A percentile compares a stretch with the other conserved stretches of the same genome.
These are phyloP conservation scores for Colius striatus DNA, from an alignment of 2,113 vertebrate genomes.

Conservation along the genomic window DNA sequence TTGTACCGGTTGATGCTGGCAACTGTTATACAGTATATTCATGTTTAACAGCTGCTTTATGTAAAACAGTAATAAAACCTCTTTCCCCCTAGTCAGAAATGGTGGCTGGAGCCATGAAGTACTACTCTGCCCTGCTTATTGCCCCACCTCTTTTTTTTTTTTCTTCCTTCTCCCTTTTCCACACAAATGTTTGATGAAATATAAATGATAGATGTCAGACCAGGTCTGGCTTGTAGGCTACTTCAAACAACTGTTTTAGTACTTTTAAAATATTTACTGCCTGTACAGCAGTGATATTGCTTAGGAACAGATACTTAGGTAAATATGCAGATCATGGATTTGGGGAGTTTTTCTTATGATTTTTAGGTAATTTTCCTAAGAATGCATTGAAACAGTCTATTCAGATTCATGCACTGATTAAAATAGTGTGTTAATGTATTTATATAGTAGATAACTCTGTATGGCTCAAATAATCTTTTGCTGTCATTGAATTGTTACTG, in stretches of 20 bases:
- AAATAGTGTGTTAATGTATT: not conserved
- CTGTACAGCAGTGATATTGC: not conserved
- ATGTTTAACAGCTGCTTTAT: not conserved
- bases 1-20: not conserved
- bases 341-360: not conserved
- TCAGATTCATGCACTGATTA: not conserved
- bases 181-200: not conserved
- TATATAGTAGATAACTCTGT: not conserved
- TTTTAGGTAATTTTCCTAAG: not conserved
- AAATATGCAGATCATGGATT: not conserved
- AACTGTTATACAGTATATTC: not conserved
- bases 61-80: not conserved
- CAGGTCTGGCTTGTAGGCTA: not conserved
- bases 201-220: not conserved
- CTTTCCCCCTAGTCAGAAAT: not conserved
- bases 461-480: not conserved
- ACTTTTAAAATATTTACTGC: not conserved
- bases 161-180: not conserved
- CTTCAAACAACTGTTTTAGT: not conserved
- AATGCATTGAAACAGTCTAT: not conserved
- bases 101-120: not conserved
- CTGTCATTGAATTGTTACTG: not conserved
- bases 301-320: not conserved
- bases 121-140: not conserved
- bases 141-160: not conserved